Base-by-base conservation (phyloP, 2,888 invertebrate genomes). In the Sylvicola cinctus region DNA sequence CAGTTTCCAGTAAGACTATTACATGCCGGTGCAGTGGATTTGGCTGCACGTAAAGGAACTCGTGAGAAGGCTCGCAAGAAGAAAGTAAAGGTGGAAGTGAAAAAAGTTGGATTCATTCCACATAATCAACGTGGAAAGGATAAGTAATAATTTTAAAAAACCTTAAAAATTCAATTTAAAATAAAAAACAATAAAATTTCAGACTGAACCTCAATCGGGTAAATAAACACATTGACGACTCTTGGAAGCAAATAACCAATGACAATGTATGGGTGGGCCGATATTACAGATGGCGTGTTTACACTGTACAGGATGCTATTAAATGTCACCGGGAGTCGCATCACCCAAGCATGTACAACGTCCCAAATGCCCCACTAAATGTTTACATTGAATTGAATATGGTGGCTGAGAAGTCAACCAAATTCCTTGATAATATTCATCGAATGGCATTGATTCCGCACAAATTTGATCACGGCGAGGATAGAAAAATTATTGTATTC, bases 31-130 rank as follows among this genome's bases (percentile, higher is more conserved):
- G 25, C 11, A 40, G 52, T 67, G 32, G 61, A 62, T 42, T 78
- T 74, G 59, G 81, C 83, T 4, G 84, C 84, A 1, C 67, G 85
- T 40, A 84, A 78, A 55, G 81, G 84, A 33, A 84, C 83, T 3
- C 67, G 84, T 41, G 80, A 78, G 33, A 74, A 70, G 45, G 73
- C 72, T 20, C 68, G 67, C 33, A 77, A 77, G 36, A 72, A 74
- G 46, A 81, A 79, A 59, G 74, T 77, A 17, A 79, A 79, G 57
- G 66, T 70, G 23, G 78, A 75, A 51, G 66, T 74, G 8, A 68
- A 74, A 41, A 83, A 83, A 63, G 62, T 75, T 35, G 77, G 71
- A 30, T 78, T 76, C 43, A 68, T 77, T 36, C 77, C 79, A 1
- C 74, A 75, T 45, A 74, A 74, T 44, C 66, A 67, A 46, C 61